Conservation (phyloP, 37 sponge, comb jelly and placozoan species). For the Aplysina aerophoba region DNA sequence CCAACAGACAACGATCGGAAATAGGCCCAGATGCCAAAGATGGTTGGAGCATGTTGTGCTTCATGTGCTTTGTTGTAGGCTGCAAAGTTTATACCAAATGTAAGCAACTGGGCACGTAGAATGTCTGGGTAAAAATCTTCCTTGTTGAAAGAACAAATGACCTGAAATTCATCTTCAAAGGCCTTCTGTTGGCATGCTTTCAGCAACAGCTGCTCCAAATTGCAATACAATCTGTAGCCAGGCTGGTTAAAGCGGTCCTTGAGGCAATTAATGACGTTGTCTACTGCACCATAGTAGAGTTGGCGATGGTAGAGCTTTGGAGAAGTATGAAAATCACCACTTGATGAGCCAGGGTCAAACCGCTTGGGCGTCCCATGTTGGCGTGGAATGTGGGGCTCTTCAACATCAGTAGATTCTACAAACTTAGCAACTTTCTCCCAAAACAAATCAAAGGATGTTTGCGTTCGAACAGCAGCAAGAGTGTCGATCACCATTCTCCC, state of each 20-base stretch:
- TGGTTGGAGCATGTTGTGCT: not conserved
- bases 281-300: constrained; percentile 39
- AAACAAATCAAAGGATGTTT: constrained; percentile 20
- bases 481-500: constrained; percentile 42
- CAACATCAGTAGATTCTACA: constrained; percentile 1
- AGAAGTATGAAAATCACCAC: constrained; percentile 28
- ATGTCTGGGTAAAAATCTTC: constrained; percentile 18
- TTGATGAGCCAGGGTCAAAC: constrained; percentile 33
- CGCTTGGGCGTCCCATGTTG: constrained; percentile 15
- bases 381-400: constrained; percentile 22
- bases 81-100: constrained; percentile 32
- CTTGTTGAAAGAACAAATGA: constrained; percentile 40
- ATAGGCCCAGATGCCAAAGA: constrained; percentile 38
- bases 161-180: constrained; percentile 16
- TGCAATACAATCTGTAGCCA: constrained; percentile 35
- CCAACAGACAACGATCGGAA: constrained; percentile 21
- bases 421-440: no score
- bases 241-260: constrained; percentile 32
- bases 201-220: constrained; percentile 35
- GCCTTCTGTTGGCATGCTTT: constrained; percentile 10
- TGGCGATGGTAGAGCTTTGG: no score
- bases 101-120: constrained; percentile 31
- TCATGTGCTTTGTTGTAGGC: not conserved
- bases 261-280: constrained; percentile 7
- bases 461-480: constrained; percentile 8